Base-by-base conservation (phyloP, 2,797 vertebrate genomes). In the Manis crassicaudata region DNA sequence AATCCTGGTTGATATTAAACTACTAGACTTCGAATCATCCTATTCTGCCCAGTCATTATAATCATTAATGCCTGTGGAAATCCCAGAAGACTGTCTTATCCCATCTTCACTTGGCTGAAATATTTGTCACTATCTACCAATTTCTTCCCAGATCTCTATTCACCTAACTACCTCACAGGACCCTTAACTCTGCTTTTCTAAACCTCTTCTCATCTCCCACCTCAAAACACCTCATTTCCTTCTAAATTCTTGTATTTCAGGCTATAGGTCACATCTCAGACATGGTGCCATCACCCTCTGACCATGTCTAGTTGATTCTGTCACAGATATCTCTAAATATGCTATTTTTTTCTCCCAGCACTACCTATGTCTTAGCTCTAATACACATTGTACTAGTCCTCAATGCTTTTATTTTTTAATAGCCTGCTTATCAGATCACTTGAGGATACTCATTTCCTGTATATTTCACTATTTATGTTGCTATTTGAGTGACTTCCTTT, bases 321-420 rank as follows among this genome's bases (percentile, higher is more conserved):
- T 84, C 35, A 60, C 29, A 67, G 29, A 94, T 84, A 92, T 52
- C 29, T 46, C 50, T 60, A 65, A 46, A 84, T 46, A 6, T 3
- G 16, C 1, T 21, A 18, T 56, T 86, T 72, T 72, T 37, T 8
- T 65, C 12, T 50, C 37, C 60, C 21, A 5, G 35, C 50, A 35
- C 6, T 40, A 35, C 54, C 3, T 43, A 21, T 4, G 7, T 16
- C 43, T 73, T 84, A 65, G 68, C 9, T 87, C 43, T 35, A 52
- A 20, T 14, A 4, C 6, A 23, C 6, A 2, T 4, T 43, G 6
- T 7, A 52, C 67, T 43, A 21, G 1, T 43, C 3, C 0, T 63
- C 10, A 2, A 7, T 76, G 56, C 23, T 72, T 65, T 27, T 6
- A 72, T 62, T 29, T 86, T 52, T 46, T 10, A 46, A 21, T 27